A percentile compares a stretch with the other conserved stretches of the same genome.
Conservation (phyloP, 2,113 vertebrate species). For the Cyprinodon tularosa region DNA sequence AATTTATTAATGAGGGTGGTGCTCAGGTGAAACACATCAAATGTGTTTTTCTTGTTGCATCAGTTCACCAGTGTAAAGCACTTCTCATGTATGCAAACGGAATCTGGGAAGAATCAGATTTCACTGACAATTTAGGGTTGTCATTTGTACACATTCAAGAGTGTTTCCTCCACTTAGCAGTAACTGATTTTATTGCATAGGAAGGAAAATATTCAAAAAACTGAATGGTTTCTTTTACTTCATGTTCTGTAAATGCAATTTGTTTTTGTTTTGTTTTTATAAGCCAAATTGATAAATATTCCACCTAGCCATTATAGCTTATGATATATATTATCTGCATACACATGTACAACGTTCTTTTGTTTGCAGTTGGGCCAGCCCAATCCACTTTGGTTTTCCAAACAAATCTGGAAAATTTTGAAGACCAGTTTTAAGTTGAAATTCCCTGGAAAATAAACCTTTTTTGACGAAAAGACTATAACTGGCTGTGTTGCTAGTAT, state of each 20-base stretch:
- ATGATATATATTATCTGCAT: conserved; percentile 23
- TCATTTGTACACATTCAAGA: conserved; percentile 64
- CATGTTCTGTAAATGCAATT: too few relatives aligned
- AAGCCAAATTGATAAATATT: conserved; percentile 26
- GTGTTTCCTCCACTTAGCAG: conserved; percentile 76
- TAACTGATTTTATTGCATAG: conserved; percentile 50
- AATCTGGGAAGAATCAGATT: conserved; percentile 68
- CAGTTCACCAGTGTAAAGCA: conserved; percentile 29
- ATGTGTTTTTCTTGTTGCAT: conserved; percentile 4
- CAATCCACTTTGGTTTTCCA: conserved; percentile 74
- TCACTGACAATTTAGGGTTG: conserved; percentile 78
- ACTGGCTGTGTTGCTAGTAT: conserved; percentile 83
- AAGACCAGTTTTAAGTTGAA: conserved; percentile 82
- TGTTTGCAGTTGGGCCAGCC: conserved; percentile 70
- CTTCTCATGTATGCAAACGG: conserved; percentile 58
- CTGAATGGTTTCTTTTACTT: conserved; percentile 44
- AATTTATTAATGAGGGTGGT: background rate
- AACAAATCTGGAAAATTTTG: conserved; percentile 83
- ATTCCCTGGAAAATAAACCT: conserved; percentile 84
- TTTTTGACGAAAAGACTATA: conserved; percentile 79
- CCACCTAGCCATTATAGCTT: background rate
- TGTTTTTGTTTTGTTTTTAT: conserved; percentile 28
- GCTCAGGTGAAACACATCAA: background rate
- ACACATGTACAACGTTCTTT: conserved; percentile 62
- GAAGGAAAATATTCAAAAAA: conserved; percentile 46